phyloP scores from a whole-genome alignment of 2,797 vertebrate species.

The Gymnopithys bicolor region DNA sequence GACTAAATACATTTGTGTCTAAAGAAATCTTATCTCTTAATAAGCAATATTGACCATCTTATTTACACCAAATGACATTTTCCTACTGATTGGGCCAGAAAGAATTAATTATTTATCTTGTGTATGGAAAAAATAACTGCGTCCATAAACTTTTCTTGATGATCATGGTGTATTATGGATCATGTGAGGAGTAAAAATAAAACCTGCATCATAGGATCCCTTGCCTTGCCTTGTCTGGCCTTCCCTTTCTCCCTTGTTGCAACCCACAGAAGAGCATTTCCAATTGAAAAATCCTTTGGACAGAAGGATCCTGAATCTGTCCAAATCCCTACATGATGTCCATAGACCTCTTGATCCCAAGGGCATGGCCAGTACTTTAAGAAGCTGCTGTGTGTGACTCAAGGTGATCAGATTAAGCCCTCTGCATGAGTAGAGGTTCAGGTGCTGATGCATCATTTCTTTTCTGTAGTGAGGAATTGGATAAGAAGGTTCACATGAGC shows the following conservation, averaged over 20 bases:
- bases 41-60: background rate
- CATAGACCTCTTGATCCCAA: background rate
- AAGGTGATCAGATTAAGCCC: conserved; percentile 48
- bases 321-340: background rate
- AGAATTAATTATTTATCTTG: background rate
- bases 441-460: conserved; percentile 51
- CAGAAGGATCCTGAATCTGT: background rate
- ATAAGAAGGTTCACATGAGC: conserved; percentile 59
- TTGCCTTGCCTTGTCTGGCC: no score
- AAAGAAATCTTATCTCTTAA: conserved; percentile 8
- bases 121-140: background rate
- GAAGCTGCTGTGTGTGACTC: conserved; percentile 10
- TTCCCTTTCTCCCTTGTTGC: background rate
- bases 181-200: background rate
- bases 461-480: conserved; percentile 42
- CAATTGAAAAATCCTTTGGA: background rate
- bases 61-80: conserved; percentile 10
- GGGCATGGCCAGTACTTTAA: background rate
- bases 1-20: conserved; percentile 11
- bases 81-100: background rate
- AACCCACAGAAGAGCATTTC: background rate
- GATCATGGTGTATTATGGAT: background rate
- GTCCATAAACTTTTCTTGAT: background rate
- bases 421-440: conserved; percentile 47
- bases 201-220: background rate